Conservation (phyloP, 1,140 invertebrate genomes). For the Drosophila persimilis region DNA sequence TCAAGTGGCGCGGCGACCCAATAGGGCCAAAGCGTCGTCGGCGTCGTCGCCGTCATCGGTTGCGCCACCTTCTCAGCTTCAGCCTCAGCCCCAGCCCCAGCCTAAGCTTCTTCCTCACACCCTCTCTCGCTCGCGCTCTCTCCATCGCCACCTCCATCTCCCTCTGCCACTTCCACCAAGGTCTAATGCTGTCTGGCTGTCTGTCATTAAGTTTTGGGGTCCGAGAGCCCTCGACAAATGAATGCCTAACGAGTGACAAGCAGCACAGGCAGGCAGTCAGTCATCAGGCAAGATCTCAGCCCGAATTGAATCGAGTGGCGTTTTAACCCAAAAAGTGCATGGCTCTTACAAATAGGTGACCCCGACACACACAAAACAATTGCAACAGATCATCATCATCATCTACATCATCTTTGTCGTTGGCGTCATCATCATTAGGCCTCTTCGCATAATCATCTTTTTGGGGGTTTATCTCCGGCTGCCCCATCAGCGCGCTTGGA, state of each 20-base stretch:
- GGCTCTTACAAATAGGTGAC: constrained; percentile 23
- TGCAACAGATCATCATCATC: constrained; percentile 16
- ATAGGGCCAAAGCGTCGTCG: constrained; percentile 13
- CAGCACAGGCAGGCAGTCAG: constrained; percentile 1
- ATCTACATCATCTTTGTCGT: background rate
- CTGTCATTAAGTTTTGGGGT: constrained; percentile 37
- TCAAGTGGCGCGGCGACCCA: constrained; percentile 30
- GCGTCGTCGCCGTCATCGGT: constrained; percentile 15
- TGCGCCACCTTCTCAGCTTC: constrained; percentile 26
- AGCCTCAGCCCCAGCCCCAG: background rate
- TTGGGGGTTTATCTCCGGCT: constrained; percentile 15
- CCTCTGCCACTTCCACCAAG: constrained; percentile 5
- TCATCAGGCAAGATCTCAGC: too few relatives aligned
- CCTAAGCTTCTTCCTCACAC: constrained; percentile 10
- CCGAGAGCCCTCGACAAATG: constrained; percentile 35
- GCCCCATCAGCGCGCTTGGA: constrained; percentile 26
- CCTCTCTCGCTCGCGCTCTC: too few relatives aligned
- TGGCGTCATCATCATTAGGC: constrained; percentile 35
- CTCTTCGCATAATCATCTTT: constrained; percentile 17
- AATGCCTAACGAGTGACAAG: constrained; percentile 41
- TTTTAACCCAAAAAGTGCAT: constrained; percentile 20
- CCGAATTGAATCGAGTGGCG: constrained; percentile 1
- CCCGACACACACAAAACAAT: constrained; percentile 15
- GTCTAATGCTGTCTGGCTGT: constrained; percentile 43
- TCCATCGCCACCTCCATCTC: background rate